These are phyloP conservation scores for Hippopotamus amphibius DNA, from an alignment of 2,113 vertebrate genomes.

Conservation along the genomic window DNA sequence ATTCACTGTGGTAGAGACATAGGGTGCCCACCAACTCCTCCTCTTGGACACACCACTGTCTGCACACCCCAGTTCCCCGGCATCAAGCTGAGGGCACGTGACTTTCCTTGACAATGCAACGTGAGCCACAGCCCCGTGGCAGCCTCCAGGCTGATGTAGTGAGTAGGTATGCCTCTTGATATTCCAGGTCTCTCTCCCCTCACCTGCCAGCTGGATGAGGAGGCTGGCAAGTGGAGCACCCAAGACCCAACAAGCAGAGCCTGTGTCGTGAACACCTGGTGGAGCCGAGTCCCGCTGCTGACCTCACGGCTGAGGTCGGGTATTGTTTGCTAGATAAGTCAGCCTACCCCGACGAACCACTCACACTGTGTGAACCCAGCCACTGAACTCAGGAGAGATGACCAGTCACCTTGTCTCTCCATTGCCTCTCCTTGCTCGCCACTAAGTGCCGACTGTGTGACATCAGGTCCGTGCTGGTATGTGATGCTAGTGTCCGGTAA, in stretches of 20 bases:
- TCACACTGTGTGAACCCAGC: not conserved
- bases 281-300: not conserved
- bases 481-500: not conserved
- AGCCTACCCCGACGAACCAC: not conserved
- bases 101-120: not conserved
- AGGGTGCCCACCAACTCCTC: not conserved
- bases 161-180: not conserved
- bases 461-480: not conserved
- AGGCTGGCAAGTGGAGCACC: not conserved
- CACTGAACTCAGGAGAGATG: not conserved
- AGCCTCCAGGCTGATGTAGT: not conserved
- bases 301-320: not conserved
- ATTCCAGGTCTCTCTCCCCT: not conserved
- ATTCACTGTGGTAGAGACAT: not conserved
- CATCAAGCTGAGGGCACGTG: not conserved
- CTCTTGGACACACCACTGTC: not conserved
- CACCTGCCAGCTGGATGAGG: not conserved
- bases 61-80: not conserved
- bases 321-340: not conserved
- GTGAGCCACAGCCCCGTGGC: not conserved
- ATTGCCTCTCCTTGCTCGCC: not conserved
- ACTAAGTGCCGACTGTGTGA: fast-evolving
- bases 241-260: not conserved
- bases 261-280: not conserved
- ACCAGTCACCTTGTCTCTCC: not conserved